Evolutionary conservation across 2,888 invertebrate species (phyloP).

Genomic region (Netelia melanura): DNA sequence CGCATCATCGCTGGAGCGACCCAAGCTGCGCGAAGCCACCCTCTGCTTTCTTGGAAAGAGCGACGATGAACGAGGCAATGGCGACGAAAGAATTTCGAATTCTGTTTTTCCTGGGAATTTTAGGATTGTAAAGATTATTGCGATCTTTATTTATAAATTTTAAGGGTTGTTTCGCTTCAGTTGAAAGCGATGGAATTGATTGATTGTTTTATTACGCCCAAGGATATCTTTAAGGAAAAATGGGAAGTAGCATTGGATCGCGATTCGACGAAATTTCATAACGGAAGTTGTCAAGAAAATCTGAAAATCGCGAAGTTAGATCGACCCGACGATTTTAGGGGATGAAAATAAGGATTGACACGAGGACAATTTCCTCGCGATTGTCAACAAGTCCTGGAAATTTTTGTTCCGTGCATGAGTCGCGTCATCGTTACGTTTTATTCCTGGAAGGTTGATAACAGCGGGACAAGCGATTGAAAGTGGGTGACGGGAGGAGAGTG

Average conservation of each 20-base stretch:
- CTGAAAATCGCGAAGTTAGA: too few species aligned
- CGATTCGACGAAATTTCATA: too few species aligned
- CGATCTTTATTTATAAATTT: too few species aligned
- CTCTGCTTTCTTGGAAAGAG: conserved; percentile 60
- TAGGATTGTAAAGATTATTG: conserved; percentile 1
- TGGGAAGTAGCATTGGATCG: too few species aligned
- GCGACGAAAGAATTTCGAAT: conserved; percentile 18
- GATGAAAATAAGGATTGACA: too few species aligned
- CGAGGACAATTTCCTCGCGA: too few species aligned
- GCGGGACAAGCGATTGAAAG: conserved; percentile 75
- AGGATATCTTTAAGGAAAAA: too few species aligned
- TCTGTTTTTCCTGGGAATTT: conserved; percentile 33
- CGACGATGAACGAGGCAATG: conserved; percentile 1
- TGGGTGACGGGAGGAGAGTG: conserved; percentile 67
- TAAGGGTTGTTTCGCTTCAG: too few species aligned
- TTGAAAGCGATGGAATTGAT: too few species aligned
- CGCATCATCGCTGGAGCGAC: conserved; percentile 41
- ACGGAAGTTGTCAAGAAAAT: too few species aligned
- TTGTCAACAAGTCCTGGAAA: not conserved
- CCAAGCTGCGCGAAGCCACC: conserved; percentile 25
- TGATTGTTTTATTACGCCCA: too few species aligned
- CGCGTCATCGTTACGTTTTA: conserved; percentile 31
- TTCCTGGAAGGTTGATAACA: conserved; percentile 31
- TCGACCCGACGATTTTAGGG: too few species aligned
- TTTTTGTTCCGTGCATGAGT: not conserved